Conservation (phyloP, 2,888 invertebrate genomes). For the Synanthedon myopaeformis region DNA sequence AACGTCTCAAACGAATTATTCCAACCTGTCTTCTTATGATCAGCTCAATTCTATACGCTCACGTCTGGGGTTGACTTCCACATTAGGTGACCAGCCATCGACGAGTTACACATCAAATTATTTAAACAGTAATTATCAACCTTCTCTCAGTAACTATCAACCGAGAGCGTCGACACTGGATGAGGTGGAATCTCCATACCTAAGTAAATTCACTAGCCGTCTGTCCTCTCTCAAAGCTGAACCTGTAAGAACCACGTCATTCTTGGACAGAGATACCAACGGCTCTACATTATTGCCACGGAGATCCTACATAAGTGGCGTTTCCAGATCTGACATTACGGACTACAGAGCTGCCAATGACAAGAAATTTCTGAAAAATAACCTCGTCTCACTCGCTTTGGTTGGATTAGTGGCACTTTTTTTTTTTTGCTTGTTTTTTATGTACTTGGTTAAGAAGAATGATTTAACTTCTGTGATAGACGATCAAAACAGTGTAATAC, state of each 20-base stretch:
- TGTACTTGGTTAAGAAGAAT: constrained; percentile 76
- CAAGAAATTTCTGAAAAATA: constrained; percentile 68
- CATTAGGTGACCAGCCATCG: constrained; percentile 45
- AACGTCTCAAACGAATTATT: constrained; percentile 16
- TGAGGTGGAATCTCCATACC: constrained; percentile 75
- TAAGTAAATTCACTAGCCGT: constrained; percentile 77
- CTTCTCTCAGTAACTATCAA: not conserved
- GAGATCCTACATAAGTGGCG: constrained; percentile 48
- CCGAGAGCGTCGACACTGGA: constrained; percentile 51
- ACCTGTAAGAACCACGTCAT: constrained; percentile 32
- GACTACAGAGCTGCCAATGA: constrained; percentile 56
- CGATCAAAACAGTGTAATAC: constrained; percentile 69
- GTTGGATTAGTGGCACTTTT: constrained; percentile 73
- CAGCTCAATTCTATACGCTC: constrained; percentile 71
- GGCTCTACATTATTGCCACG: constrained; percentile 45
- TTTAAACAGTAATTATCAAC: constrained; percentile 8
- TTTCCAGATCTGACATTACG: constrained; percentile 39
- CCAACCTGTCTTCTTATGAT: constrained; percentile 49
- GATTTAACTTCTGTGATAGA: constrained; percentile 67
- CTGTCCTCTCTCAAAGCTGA: constrained; percentile 62
- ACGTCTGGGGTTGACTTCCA: constrained; percentile 64
- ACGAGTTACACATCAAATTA: constrained; percentile 36
- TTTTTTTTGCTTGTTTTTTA: constrained; percentile 74
- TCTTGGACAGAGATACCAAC: constrained; percentile 43
- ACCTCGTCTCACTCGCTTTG: constrained; percentile 74